A percentile compares a stretch with the other conserved stretches of the same genome.
These are phyloP conservation scores for Drosophila antonietae DNA, from an alignment of 2,888 invertebrate species.

Conservation along the genomic window DNA sequence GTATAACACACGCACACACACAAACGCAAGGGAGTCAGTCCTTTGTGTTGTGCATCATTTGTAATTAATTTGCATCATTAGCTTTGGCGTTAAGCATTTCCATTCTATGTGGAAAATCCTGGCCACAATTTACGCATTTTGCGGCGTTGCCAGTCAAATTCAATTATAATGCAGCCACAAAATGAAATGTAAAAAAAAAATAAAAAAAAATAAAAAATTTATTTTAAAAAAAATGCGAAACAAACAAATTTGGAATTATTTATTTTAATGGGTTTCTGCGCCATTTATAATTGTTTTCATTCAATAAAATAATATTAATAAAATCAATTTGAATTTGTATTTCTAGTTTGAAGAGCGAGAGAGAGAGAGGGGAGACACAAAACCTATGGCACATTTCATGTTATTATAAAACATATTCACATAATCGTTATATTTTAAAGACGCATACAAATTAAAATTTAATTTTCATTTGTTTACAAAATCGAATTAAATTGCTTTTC, in stretches of 20 bases:
- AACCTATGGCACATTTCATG: constrained; percentile 41
- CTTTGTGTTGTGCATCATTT: constrained; percentile 64
- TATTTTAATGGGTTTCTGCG: constrained; percentile 51
- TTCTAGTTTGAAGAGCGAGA: constrained; percentile 16
- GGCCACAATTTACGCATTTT: constrained; percentile 66
- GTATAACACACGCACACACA: constrained; percentile 12
- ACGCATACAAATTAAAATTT: background rate
- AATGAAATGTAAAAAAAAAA: constrained; percentile 38
- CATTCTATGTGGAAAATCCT: constrained; percentile 27
- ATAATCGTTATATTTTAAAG: constrained; percentile 20
- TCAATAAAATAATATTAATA: constrained; percentile 53
- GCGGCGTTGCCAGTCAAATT: constrained; percentile 73
- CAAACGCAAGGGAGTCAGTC: constrained; percentile 6
- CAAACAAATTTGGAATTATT: constrained; percentile 56
- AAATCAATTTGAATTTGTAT: constrained; percentile 58
- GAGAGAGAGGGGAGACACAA: constrained; percentile 4
- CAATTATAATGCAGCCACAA: constrained; percentile 57
- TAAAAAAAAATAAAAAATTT: background rate
- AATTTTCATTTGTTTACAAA: background rate
- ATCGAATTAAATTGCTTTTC: background rate
- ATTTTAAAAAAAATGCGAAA: background rate
- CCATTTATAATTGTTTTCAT: constrained; percentile 63
- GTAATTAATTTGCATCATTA: constrained; percentile 78
- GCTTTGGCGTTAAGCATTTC: constrained; percentile 45
- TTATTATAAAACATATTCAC: constrained; percentile 7